A percentile compares a stretch with the other conserved stretches of the same genome.
These are phyloP conservation scores for Polypedilum vanderplanki DNA, from an alignment of 1,140 invertebrate genomes.

Conservation along the genomic window DNA sequence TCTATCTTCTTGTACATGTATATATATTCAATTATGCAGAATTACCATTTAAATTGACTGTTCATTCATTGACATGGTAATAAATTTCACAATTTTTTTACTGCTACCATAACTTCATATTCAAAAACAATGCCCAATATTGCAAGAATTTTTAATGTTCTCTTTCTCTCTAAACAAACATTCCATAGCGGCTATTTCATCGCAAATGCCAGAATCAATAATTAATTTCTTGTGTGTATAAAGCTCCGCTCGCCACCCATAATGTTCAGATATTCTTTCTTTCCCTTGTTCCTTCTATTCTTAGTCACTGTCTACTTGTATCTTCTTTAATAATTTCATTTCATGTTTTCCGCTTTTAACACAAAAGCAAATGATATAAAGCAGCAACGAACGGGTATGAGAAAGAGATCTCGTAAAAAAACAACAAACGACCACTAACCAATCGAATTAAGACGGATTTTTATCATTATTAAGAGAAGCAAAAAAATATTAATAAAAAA, in stretches of 20 bases:
- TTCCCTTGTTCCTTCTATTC: neutral
- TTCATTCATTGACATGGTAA: too few relatives aligned
- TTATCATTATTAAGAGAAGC: neutral
- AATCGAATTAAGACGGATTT: conserved; percentile 8
- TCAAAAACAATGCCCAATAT: too few relatives aligned
- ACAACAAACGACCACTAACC: neutral
- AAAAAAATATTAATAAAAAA: neutral
- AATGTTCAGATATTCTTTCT: conserved; percentile 5
- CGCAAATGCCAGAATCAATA: conserved; percentile 2
- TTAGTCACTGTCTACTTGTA: neutral
- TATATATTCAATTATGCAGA: too few relatives aligned
- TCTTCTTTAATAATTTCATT: too few relatives aligned
- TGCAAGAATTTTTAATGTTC: too few relatives aligned
- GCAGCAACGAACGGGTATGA: neutral
- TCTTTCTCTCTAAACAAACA: too few relatives aligned
- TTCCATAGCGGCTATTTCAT: neutral
- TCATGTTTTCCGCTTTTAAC: too few relatives aligned
- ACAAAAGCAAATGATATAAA: too few relatives aligned
- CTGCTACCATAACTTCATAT: too few relatives aligned
- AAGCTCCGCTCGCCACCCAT: neutral
- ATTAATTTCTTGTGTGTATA: conserved; percentile 3
- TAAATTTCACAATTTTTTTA: too few relatives aligned
- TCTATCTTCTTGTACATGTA: too few relatives aligned
- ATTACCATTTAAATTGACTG: too few relatives aligned
- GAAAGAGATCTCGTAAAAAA: neutral